Base-by-base conservation (phyloP, 2,113 vertebrate genomes). In the Tachysurus vachellii region DNA sequence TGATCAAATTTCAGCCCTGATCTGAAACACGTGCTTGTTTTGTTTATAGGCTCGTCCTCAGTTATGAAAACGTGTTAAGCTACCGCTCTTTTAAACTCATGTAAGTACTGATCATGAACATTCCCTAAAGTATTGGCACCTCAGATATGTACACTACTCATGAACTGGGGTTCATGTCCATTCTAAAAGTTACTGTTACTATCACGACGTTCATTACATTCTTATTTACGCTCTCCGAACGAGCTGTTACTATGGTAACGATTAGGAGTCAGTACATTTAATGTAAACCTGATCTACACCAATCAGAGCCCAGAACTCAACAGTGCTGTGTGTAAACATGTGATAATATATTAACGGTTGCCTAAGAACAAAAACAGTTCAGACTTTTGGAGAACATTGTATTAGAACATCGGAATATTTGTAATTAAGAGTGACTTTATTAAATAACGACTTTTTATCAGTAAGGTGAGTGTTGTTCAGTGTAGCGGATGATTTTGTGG, bases 41-140 rank as follows among this genome's bases (percentile, higher is more conserved):
- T n/a, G 86, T 64, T 85, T n/a, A 31, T 89, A 95, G 95, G 83
- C 89, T 96, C 86, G 93, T 94, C 70, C 91, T 96, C 0, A 94
- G 94, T 31, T 96, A 96, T 21, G 88, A 93, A 57, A 91, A 93
- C 0, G 88, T 96, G 0, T 93, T 95, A 1, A 87, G 84, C 6
- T 92, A 93, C 86, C 80, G 81, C 36, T 87, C 44, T 88, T 95
- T 96, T 86, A 95, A 93, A 89, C 92, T 96, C 36, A 92, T 93
- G 95, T 95, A 84, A 95, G 95, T 92, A 4, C 31, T 23, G 42
- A 5, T 53, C 50, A 31, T 64, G 36, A n/a, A 64, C 16, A 53
- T 26, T 26, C 4, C 50, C 14, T 53, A 42, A 71, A 42, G 68
- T 10, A 71, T 19, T 42, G 68, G 64, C 64, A 31, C 64, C 64